Base-by-base conservation (phyloP, 2,113 vertebrate species). In the Atrichornis clamosus region DNA sequence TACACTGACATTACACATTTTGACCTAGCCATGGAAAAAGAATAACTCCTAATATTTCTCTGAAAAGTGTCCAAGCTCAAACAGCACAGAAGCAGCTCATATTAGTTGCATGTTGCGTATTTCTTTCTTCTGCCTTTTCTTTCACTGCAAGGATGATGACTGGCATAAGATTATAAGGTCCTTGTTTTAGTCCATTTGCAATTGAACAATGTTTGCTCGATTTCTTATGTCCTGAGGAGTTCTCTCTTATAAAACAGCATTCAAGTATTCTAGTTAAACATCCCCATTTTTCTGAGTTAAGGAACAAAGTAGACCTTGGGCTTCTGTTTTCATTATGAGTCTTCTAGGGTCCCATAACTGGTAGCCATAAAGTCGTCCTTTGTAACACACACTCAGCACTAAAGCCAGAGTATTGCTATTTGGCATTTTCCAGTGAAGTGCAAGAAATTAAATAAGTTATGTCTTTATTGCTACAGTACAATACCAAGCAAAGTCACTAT, bases 351-450 rank as follows among this genome's bases (percentile, higher is more conserved):
- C 96, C 94, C 91, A 84, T 85, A 93, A 95, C 44, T 39, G 72
- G 90, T 21, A 96, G 94, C 96, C 52, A 2, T 70, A 52, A 92
- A 92, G 84, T 94, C 96, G 82, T 94, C 88, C 93, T 95, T 94
- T 83, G 98, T 91, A 95, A 95, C 55, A 95, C 87, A 97, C 95
- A 97, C 96, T 98, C 95, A 97, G 97, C 95, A 95, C 92, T 96
- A 98, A 98, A 98, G 97, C 97, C 98, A 95, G 96, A 97, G 95
- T 92, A 96, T 96, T 98, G 97, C 97, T 98, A 98, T 98, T 98
- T 98, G 98, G 98, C 98, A 98, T 98, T 98, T 97, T 97, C 97
- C 97, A 98, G 94, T 97, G 98, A 98, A 98, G 98, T 98, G 98
- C 97, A 98, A 97, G 97, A 97, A 98, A 97, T 97, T 97, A 97